Evolutionary conservation across 2,113 vertebrate species (phyloP), one percentile per base, ranked within the genome.

Genomic region (Oreotrochilus melanogaster): DNA sequence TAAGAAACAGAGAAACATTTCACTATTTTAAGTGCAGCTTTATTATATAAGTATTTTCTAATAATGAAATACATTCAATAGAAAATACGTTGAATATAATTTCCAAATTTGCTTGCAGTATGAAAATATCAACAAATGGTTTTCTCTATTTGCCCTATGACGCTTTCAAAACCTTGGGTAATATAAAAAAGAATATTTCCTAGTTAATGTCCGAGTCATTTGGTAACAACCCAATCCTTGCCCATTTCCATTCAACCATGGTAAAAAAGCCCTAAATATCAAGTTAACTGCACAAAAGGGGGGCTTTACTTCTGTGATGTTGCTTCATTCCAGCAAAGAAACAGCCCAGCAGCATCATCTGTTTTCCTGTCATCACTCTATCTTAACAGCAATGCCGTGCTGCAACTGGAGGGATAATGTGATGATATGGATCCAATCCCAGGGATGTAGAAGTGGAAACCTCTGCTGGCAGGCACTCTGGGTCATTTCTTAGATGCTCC

Each of bases 401-500:
- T 91, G 23, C 9, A 7, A 17, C 35, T 60, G 27, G 48, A 73
- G 27, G 47, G 30, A 92, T 56, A 81, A 60, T 24, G 28, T 5
- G 12, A 14, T 7, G 14, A 24, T 39, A 30, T 3, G 21, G 25
- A 24, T n/a, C 47, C 12, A 19, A 83, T 10, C 22, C 33, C 10
- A 74, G 27, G 62, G 33, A 43, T 24, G n/a, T 31, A 74, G 9
- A 82, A 78, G 13, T 8, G 18, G 18, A 37, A 80, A 39, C 22
- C 17, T 31, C 33, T 47, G 6, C 61, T 56, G 33, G n/a, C 39
- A 76, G 7, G 2, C 0, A 0, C 16, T 67, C 21, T 30, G 19
- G 10, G 18, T 87, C 39, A 31, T 71, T 93, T 87, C 57, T 33
- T 18, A 73, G 31, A 57, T 45, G 37, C 14, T 92, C 23, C 31